Percentiles rank a stretch among this genome's conserved stretches.
Evolutionary conservation across 2,797 vertebrate genomes (phyloP).

Genomic region (Neopelma chrysocephalum): DNA sequence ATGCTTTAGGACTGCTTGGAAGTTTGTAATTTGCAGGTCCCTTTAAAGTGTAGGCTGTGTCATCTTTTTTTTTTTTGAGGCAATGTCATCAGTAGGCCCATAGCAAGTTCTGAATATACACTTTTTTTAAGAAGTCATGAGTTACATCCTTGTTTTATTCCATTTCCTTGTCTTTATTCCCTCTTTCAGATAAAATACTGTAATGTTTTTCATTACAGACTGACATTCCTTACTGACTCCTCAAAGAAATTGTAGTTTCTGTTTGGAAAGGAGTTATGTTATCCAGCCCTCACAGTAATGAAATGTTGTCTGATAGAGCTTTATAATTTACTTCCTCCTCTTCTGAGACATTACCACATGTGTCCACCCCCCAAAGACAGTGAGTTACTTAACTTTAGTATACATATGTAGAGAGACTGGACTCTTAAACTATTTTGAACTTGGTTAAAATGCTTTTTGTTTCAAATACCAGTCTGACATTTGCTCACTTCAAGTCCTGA

Average conservation of each 20-base stretch:
- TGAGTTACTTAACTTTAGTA: neutral
- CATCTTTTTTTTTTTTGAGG: neutral
- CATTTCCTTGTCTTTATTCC: neutral
- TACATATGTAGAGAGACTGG: neutral
- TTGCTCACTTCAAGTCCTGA: neutral
- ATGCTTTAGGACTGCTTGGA: neutral
- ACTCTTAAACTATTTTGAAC: neutral
- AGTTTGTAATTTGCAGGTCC: neutral
- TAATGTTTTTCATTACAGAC: neutral
- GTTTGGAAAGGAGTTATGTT: neutral
- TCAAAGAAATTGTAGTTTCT: neutral
- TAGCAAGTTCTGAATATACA: neutral
- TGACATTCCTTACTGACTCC: neutral
- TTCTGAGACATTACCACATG: neutral
- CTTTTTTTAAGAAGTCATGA: neutral
- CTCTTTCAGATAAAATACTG: neutral
- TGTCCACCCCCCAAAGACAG: neutral
- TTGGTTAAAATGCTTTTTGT: neutral
- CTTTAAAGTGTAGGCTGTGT: neutral
- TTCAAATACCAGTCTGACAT: neutral
- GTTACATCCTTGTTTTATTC: neutral
- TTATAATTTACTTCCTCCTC: neutral
- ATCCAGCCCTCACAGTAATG: neutral
- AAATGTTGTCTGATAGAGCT: neutral
- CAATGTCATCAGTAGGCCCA: neutral